Base-by-base conservation (phyloP, 2,113 vertebrate genomes). In the Mirza zaza region DNA sequence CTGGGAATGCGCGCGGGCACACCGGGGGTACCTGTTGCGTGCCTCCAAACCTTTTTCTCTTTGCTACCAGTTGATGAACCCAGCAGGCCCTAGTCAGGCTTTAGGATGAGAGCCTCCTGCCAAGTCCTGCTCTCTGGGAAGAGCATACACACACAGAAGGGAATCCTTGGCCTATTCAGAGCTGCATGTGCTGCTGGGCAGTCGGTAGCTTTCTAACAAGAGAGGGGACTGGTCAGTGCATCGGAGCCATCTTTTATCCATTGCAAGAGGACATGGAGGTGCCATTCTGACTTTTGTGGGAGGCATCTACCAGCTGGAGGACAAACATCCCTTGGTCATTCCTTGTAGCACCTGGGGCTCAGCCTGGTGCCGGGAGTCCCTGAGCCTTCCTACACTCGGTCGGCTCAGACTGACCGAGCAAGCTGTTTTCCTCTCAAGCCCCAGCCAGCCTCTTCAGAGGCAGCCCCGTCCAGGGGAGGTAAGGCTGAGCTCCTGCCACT, bases 11-110 rank as follows among this genome's bases (percentile, higher is more conserved):
- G 18, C 18, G 36, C 1, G 2, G 11, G 20, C 71, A 42, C 15
- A 5, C 7, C 3, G 0, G 8, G 32, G 11, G 13, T 15, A 3
- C 68, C 65, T 23, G 8, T 12, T 1, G 6, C 2, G 0, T 1
- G 7, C 73, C 85, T 68, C 65, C 57, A 8, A 29, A 1, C 55
- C 42, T 12, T 67, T 39, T 18, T 59, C 73, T 77, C 27, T 59
- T 1, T 11, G 75, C 87, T n/a, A 0, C 91, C 75, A 12, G 68
- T 1, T 12, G 6, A 4, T 25, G 1, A 1, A 4, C 63, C 57
- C 0, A 1, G 48, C 3, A 20, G 84, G 3, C 87, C 17, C 13
- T 32, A 13, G 8, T 17, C 57, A 11, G 57, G 39, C 0, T 32
- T 14, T 9, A 32, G 90, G 9, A 14, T 79, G 48, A 5, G 5